phyloP scores from a whole-genome alignment of 2,888 invertebrate species.

The Tricholauxania praeusta region DNA sequence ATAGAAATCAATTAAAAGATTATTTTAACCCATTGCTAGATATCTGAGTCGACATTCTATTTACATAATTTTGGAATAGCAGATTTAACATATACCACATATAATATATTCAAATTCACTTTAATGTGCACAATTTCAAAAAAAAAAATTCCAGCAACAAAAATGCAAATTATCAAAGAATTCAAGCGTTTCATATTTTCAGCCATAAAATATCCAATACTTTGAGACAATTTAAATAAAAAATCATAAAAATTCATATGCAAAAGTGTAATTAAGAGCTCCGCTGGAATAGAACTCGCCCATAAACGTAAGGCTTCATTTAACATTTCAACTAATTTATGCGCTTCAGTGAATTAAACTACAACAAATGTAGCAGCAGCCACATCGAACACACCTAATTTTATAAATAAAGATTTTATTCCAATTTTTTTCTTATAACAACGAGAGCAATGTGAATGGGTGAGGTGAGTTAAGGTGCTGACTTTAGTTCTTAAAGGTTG shows the following conservation, averaged over 20 bases:
- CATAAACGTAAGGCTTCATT: background rate
- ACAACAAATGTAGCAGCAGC: background rate
- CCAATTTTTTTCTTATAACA: no score
- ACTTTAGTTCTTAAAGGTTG: slow-evolving; percentile 5
- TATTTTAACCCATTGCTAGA: no score
- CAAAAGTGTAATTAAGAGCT: slow-evolving; percentile 8
- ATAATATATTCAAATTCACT: no score
- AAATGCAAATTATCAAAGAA: slow-evolving; percentile 20
- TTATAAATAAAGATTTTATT: slow-evolving; percentile 15
- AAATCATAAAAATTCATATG: slow-evolving; percentile 11
- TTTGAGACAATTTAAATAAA: background rate
- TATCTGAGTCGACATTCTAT: no score
- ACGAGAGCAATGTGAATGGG: background rate
- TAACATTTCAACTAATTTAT: slow-evolving; percentile 5
- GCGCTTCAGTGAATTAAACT: background rate
- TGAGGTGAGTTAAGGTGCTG: background rate
- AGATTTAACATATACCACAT: no score
- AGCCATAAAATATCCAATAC: background rate
- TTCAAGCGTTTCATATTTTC: slow-evolving; percentile 10
- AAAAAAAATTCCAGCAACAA: background rate
- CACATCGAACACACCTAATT: slow-evolving; percentile 21
- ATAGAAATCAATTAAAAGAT: no score
- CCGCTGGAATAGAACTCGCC: background rate
- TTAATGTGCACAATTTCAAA: no score
- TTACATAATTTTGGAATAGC: no score